Evolutionary conservation across 2,113 vertebrate genomes (phyloP).

Genomic region (Regulus satrapa): DNA sequence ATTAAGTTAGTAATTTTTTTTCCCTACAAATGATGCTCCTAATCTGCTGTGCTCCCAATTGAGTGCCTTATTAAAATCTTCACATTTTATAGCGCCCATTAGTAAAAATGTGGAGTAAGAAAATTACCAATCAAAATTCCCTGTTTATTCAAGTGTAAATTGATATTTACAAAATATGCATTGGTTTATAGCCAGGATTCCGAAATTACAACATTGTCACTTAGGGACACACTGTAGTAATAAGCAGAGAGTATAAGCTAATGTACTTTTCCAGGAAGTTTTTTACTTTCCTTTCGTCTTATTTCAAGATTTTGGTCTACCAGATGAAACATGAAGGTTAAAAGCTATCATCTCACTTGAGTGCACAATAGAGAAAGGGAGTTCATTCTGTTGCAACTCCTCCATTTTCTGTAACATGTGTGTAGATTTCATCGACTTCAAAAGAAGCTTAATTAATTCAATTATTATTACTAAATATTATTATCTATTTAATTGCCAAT

Average conservation of each 20-base stretch:
- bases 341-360: background rate
- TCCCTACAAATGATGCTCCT: constrained; percentile 30
- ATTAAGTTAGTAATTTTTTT: constrained; percentile 45
- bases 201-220: constrained; percentile 1
- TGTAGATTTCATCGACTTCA: constrained; percentile 25
- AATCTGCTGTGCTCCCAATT: constrained; percentile 32
- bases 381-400: background rate
- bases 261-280: background rate
- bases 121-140: constrained; percentile 48
- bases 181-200: constrained; percentile 29
- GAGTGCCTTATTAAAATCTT: constrained; percentile 55
- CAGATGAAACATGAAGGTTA: background rate
- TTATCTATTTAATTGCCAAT: constrained; percentile 47
- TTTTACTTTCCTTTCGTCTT: background rate
- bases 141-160: constrained; percentile 51
- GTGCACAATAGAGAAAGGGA: background rate
- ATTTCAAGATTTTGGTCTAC: background rate
- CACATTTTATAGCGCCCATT: constrained; percentile 36
- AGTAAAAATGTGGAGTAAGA: constrained; percentile 58
- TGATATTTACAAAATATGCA: constrained; percentile 45
- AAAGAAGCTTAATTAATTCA: constrained; percentile 49
- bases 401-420: background rate
- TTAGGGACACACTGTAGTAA: background rate
- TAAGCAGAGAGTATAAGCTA: background rate
- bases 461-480: constrained; percentile 62